A percentile compares a stretch with the other conserved stretches of the same genome.
phyloP scores from a whole-genome alignment of 2,797 vertebrate genomes.

The Tenualosa thibaudeaui region DNA sequence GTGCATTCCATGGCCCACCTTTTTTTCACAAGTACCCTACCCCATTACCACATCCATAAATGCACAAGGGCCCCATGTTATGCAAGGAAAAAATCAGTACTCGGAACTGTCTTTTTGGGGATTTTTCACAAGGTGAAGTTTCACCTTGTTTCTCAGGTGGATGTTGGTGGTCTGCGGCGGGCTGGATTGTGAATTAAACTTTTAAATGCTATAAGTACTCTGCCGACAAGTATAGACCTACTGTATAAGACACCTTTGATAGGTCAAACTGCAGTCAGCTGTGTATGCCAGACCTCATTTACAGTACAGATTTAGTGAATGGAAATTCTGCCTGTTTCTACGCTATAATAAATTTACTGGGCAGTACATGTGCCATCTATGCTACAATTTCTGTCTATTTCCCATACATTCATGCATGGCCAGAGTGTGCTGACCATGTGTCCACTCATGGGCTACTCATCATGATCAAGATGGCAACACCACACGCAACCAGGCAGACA shows the following conservation, averaged over 20 bases:
- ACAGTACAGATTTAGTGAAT: background rate
- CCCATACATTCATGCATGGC: background rate
- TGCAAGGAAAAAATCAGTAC: background rate
- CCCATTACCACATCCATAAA: constrained; percentile 49
- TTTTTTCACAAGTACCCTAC: constrained; percentile 35
- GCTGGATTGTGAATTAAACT: background rate
- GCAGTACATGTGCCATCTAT: background rate
- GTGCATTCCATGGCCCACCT: constrained; percentile 26
- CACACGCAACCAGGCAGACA: background rate
- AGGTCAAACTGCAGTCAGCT: background rate
- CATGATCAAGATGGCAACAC: background rate
- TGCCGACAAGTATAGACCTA: background rate
- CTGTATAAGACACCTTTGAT: background rate
- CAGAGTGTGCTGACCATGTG: background rate
- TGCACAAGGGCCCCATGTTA: background rate
- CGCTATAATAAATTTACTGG: background rate
- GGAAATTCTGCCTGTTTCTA: background rate
- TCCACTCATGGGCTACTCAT: background rate
- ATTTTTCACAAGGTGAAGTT: background rate
- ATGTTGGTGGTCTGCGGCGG: background rate
- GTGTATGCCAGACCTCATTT: background rate
- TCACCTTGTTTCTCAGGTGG: background rate
- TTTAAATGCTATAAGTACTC: background rate
- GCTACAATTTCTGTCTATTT: background rate
- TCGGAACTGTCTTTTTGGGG: background rate